These are phyloP conservation scores for Dasysyrphus albostriatus DNA, from an alignment of 2,888 invertebrate genomes.

Conservation along the genomic window DNA sequence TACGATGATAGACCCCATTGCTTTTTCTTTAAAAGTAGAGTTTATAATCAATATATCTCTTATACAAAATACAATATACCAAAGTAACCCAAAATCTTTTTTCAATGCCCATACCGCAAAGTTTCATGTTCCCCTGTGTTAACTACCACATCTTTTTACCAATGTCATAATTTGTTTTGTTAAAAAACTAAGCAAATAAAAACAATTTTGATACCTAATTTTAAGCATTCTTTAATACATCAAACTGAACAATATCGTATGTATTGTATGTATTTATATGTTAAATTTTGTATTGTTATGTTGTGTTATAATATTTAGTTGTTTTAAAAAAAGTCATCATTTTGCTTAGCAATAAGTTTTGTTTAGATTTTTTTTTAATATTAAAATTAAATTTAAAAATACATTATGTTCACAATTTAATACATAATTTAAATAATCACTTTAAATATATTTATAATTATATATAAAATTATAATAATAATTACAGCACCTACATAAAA, in stretches of 20 bases:
- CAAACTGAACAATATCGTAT: constrained; percentile 36
- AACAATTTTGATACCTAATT: constrained; percentile 14
- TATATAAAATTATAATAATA: constrained; percentile 72
- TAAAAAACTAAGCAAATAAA: constrained; percentile 11
- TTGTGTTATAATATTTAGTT: constrained; percentile 5
- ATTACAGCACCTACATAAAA: constrained; percentile 76
- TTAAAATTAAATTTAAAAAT: constrained; percentile 69
- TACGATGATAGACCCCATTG: too few relatives aligned
- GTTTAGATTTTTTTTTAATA: constrained; percentile 48
- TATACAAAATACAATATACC: too few relatives aligned
- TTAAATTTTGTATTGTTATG: constrained; percentile 27
- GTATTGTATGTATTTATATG: neutral
- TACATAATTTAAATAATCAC: constrained; percentile 73
- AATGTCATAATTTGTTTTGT: neutral
- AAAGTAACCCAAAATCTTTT: too few relatives aligned
- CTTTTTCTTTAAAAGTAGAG: too few relatives aligned
- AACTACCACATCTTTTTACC: too few relatives aligned
- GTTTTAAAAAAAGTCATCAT: constrained; percentile 45
- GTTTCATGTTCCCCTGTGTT: too few relatives aligned
- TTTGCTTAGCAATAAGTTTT: constrained; percentile 68
- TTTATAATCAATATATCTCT: too few relatives aligned
- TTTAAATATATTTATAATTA: constrained; percentile 68
- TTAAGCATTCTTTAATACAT: constrained; percentile 36
- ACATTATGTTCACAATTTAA: constrained; percentile 75
- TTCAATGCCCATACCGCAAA: too few relatives aligned